Evolutionary conservation across 30 jellyfish, hydroid and myxozoan species (phyloP).

Genomic region (Aurelia sp.): DNA sequence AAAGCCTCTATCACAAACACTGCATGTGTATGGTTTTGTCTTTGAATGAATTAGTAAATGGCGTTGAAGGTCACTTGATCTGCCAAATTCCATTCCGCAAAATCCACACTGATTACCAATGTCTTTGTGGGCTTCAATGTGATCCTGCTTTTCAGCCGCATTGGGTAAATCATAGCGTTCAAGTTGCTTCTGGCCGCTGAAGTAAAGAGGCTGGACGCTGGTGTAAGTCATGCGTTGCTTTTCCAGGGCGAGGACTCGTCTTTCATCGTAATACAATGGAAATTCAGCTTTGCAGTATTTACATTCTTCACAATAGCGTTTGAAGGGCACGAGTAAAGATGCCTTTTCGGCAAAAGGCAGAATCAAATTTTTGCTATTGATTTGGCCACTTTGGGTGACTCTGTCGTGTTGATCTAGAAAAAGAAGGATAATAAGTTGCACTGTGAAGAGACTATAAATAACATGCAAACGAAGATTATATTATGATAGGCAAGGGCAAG

Average conservation of each 20-base stretch:
- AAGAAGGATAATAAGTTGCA: too few relatives aligned
- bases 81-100: conserved; percentile 63
- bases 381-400: too few relatives aligned
- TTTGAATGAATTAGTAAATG: conserved; percentile 73
- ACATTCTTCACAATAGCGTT: background rate
- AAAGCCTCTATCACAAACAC: conserved; percentile 89
- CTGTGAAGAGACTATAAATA: too few relatives aligned
- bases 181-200: too few relatives aligned
- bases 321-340: background rate
- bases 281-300: background rate
- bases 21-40: conserved; percentile 79
- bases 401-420: too few relatives aligned
- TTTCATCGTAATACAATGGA: background rate
- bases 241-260: background rate
- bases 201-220: too few relatives aligned
- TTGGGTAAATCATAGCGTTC: too few relatives aligned
- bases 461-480: too few relatives aligned
- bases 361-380: background rate
- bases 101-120: background rate
- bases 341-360: background rate
- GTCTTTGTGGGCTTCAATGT: background rate
- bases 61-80: conserved; percentile 77
- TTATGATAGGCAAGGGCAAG: too few relatives aligned
- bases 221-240: background rate
- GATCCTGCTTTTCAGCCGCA: too few relatives aligned